phyloP scores from a whole-genome alignment of 2,113 vertebrate genomes.

The Scomber colias region DNA sequence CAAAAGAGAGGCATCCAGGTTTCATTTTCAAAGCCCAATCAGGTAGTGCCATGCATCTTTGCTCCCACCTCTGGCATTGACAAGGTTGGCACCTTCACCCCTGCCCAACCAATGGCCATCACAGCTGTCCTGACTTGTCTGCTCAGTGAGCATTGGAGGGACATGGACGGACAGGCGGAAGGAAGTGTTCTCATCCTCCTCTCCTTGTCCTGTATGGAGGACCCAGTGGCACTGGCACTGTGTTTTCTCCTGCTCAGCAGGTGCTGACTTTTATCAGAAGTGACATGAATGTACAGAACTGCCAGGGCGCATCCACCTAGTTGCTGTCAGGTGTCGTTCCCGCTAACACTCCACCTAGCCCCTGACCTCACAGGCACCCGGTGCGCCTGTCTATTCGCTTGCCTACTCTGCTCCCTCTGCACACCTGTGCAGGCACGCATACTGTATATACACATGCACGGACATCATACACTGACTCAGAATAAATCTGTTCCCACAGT shows the following conservation, averaged over 20 bases:
- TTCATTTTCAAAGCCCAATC: constrained; percentile 56
- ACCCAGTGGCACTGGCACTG: constrained; percentile 60
- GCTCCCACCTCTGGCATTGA: constrained; percentile 62
- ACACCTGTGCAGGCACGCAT: constrained; percentile 59
- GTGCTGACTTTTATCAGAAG: constrained; percentile 77
- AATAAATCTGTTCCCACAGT: constrained; percentile 24
- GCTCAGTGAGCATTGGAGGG: constrained; percentile 68
- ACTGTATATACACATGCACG: constrained; percentile 25
- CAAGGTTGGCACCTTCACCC: constrained; percentile 70
- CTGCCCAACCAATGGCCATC: constrained; percentile 57
- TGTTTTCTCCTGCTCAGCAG: constrained; percentile 68
- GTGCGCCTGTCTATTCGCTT: constrained; percentile 57
- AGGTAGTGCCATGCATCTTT: constrained; percentile 40
- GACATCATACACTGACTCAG: constrained; percentile 20
- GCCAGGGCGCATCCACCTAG: constrained; percentile 78
- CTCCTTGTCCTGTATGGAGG: constrained; percentile 63
- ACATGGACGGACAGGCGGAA: constrained; percentile 71
- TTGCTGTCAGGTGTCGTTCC: constrained; percentile 82
- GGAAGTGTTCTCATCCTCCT: constrained; percentile 71
- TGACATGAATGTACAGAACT: constrained; percentile 83
- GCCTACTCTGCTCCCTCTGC: constrained; percentile 48
- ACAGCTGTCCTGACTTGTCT: constrained; percentile 70
- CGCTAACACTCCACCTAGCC: constrained; percentile 79
- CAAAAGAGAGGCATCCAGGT: constrained; percentile 49
- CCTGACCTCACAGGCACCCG: constrained; percentile 79